These are phyloP conservation scores for Pseudococcus jackbeardsleyi DNA, from an alignment of 2,888 invertebrate species.

Conservation along the genomic window DNA sequence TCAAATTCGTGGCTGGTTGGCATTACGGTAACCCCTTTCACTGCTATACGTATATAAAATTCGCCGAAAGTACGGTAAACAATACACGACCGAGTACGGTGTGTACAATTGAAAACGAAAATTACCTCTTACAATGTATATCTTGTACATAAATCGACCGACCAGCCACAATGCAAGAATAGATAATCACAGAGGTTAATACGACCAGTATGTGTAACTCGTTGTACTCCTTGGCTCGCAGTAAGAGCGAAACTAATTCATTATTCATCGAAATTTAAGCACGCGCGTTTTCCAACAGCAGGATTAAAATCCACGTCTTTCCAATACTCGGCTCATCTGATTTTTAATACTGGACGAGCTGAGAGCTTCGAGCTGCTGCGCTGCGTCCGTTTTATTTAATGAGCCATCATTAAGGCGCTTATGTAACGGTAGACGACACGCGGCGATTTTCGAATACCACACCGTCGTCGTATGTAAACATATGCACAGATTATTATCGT, in stretches of 20 bases:
- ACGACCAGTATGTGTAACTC: constrained; percentile 42
- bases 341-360: not conserved
- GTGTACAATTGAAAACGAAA: constrained; percentile 45
- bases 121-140: constrained; percentile 33
- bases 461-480: not conserved
- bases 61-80: constrained; percentile 19
- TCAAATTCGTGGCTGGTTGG: constrained; percentile 3
- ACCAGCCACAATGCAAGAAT: not conserved
- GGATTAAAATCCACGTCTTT: constrained; percentile 20
- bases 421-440: constrained; percentile 29
- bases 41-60: not conserved
- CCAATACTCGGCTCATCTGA: not conserved
- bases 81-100: not conserved
- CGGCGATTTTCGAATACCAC: not conserved
- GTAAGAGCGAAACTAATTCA: constrained; percentile 55
- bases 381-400: constrained; percentile 49
- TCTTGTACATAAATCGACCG: not conserved
- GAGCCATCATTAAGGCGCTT: constrained; percentile 9
- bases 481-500: not conserved
- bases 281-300: constrained; percentile 44
- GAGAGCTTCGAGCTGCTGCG: not conserved
- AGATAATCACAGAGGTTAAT: constrained; percentile 54
- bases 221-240: constrained; percentile 9
- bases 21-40: constrained; percentile 2
- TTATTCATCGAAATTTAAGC: constrained; percentile 48